Percentiles rank a stretch among this genome's conserved stretches.
Evolutionary conservation across 2,797 vertebrate species (phyloP).

Genomic region (Enteromius fasciolatus): DNA sequence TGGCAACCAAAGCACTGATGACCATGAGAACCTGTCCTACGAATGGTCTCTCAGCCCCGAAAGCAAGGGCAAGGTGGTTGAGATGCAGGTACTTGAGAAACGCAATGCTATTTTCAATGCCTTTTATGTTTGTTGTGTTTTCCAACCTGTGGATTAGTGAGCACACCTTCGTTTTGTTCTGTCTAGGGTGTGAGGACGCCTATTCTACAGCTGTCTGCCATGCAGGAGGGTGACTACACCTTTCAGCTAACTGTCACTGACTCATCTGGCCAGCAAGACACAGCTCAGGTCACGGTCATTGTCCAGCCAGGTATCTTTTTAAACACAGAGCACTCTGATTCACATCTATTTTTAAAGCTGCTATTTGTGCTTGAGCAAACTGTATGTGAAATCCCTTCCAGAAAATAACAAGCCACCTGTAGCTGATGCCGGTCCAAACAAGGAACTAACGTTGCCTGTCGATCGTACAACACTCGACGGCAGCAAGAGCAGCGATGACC

Average conservation of each 20-base stretch:
- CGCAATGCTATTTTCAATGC: background rate
- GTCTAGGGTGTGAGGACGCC: constrained; percentile 90
- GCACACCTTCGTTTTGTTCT: background rate
- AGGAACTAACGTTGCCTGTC: constrained; percentile 93
- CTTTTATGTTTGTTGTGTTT: background rate
- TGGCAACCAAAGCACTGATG: constrained; percentile 94
- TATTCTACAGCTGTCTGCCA: constrained; percentile 90
- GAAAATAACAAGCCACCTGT: constrained; percentile 96
- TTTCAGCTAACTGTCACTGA: constrained; percentile 96
- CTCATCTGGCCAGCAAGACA: constrained; percentile 91
- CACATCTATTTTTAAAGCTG: background rate
- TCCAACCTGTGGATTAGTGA: background rate
- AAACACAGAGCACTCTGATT: background rate
- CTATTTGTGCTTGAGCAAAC: background rate
- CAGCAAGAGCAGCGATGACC: constrained; percentile 93
- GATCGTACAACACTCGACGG: constrained; percentile 94
- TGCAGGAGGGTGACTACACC: constrained; percentile 98
- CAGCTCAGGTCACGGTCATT: constrained; percentile 92
- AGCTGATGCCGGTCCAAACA: constrained; percentile 95
- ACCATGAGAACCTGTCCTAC: constrained; percentile 91
- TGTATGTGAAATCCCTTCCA: constrained; percentile 59
- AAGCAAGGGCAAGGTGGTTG: constrained; percentile 97
- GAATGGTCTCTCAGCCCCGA: constrained; percentile 96
- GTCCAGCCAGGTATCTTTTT: constrained; percentile 88
- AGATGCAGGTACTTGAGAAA: constrained; percentile 89